Conservation (phyloP, 2,888 invertebrate species). For the Tetranychus piercei region DNA sequence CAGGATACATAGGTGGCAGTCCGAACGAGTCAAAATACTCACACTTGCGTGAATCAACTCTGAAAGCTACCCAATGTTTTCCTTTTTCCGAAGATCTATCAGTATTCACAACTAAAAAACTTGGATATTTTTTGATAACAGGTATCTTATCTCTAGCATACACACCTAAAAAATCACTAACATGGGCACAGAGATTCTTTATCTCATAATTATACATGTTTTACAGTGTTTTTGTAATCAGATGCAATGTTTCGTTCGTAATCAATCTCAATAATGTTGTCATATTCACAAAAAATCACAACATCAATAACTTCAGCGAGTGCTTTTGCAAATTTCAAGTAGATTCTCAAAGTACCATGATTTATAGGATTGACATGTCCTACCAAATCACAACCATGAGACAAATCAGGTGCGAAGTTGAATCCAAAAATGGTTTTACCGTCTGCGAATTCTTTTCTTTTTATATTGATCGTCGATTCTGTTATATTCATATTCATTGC, state of each 20-base stretch:
- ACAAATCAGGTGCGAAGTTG: conserved; percentile 14
- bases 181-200: neutral
- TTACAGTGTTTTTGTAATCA: neutral
- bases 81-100: conserved; percentile 2
- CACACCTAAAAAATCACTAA: neutral
- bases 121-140: neutral
- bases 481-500: conserved; percentile 3
- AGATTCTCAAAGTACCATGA: conserved; percentile 1
- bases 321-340: conserved; percentile 9
- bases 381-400: neutral
- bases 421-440: conserved; percentile 14
- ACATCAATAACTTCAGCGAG: conserved; percentile 11
- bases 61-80: conserved; percentile 14
- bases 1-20: conserved; percentile 8
- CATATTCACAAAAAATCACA: conserved; percentile 6
- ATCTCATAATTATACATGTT: conserved; percentile 14
- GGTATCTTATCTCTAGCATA: conserved; percentile 10
- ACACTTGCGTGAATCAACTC: neutral
- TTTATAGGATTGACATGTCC: conserved; percentile 12
- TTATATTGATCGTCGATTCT: neutral
- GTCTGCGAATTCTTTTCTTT: conserved; percentile 1
- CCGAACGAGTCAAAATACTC: conserved; percentile 18
- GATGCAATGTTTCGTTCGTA: neutral
- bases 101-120: conserved; percentile 11
- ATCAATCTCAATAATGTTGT: conserved; percentile 15